phyloP scores from a whole-genome alignment of 2,888 invertebrate species.

The Cerastis leucographa region DNA sequence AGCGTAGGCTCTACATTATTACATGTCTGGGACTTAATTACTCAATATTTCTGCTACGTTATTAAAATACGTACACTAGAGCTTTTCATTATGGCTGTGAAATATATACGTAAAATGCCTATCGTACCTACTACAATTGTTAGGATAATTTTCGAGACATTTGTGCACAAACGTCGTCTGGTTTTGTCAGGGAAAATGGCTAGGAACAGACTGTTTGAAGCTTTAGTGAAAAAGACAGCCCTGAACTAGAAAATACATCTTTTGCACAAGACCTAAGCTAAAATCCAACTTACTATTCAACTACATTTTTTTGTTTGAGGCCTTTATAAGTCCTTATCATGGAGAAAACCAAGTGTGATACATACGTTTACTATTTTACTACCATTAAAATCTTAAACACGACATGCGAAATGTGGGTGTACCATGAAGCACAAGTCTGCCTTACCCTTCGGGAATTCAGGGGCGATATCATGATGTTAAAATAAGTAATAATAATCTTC shows the following conservation, averaged over 20 bases:
- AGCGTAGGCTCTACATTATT: constrained; percentile 52
- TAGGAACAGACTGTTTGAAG: background rate
- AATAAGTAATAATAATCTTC: no score
- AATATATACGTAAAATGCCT: constrained; percentile 6
- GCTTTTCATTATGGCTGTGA: constrained; percentile 18
- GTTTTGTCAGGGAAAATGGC: background rate
- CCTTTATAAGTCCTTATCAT: background rate
- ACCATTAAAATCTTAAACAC: background rate
- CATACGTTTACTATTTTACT: background rate
- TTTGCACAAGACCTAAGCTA: background rate
- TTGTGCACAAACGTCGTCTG: background rate
- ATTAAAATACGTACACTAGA: constrained; percentile 36
- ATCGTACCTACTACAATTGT: background rate
- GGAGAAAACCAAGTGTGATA: background rate
- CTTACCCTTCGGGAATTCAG: background rate
- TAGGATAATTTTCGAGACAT: background rate
- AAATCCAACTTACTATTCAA: no score
- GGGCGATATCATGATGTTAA: background rate
- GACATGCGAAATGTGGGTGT: background rate
- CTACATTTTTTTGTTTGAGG: background rate
- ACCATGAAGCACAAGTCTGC: background rate
- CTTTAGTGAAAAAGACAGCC: background rate
- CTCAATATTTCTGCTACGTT: constrained; percentile 35
- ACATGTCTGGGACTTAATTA: constrained; percentile 47
- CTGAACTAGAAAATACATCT: background rate